Conservation (phyloP, 2,888 invertebrate genomes). For the Pilophorus perplexus region DNA sequence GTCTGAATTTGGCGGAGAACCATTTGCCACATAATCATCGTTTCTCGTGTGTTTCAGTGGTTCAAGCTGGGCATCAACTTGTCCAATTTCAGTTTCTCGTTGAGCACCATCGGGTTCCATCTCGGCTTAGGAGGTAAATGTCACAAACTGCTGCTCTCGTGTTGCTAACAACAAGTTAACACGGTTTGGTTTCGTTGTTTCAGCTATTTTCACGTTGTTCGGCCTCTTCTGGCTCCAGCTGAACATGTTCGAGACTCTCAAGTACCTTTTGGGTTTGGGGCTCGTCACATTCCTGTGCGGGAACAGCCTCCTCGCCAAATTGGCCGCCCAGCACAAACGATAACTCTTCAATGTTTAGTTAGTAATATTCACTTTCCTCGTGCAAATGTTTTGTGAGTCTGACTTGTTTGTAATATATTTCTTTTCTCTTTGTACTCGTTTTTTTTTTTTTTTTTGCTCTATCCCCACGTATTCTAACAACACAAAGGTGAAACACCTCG, state of each 20-base stretch:
- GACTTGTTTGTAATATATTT: slow-evolving; percentile 19
- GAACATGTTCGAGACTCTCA: slow-evolving; percentile 94
- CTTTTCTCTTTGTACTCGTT: neutral
- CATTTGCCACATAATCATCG: no score
- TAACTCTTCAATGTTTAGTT: neutral
- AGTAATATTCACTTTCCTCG: neutral
- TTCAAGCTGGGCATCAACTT: slow-evolving; percentile 81
- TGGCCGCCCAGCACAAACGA: slow-evolving; percentile 58
- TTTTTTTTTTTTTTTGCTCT: neutral
- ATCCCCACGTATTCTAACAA: no score
- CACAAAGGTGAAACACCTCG: no score
- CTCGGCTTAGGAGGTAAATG: slow-evolving; percentile 71
- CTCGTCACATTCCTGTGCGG: slow-evolving; percentile 90
- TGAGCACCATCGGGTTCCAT: slow-evolving; percentile 87
- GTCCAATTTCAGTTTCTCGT: slow-evolving; percentile 71
- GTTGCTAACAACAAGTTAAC: neutral
- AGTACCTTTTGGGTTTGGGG: slow-evolving; percentile 81
- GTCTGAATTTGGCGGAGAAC: no score
- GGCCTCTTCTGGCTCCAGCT: slow-evolving; percentile 87
- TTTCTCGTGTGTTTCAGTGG: slow-evolving; percentile 64
- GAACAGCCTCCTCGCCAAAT: slow-evolving; percentile 80
- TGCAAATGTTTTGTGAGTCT: slow-evolving; percentile 10
- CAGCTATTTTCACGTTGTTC: slow-evolving; percentile 84
- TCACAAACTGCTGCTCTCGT: neutral
- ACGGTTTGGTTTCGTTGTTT: no score